Evolutionary conservation across 2,888 invertebrate species (phyloP), one percentile per base, ranked within the genome.

Genomic region (Magallana nippona): DNA sequence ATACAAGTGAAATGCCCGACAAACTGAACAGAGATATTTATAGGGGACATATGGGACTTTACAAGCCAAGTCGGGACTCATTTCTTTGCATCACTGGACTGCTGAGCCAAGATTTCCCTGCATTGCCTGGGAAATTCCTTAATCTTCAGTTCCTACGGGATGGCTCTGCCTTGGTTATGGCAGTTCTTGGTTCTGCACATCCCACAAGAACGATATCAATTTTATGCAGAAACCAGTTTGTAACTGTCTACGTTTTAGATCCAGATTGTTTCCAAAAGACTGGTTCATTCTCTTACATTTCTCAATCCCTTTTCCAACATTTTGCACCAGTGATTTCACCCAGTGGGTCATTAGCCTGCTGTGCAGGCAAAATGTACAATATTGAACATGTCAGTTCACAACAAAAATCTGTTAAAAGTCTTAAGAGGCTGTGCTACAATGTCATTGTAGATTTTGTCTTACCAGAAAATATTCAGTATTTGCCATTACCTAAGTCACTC

Each of bases 101-200:
- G 22, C 82, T 86, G 22, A 82, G 19, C 10, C 83, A 82, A 55
- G 85, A 83, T 55, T 82, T 55, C 13, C 32, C 62, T n/a, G 82
- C 82, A 15, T 56, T 86, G 60, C 85, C 85, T n/a, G 85, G 85
- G 10, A 84, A 77, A n/a, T 86, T 71, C 81, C 85, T 84, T 32
- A 83, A 86, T 57, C 63, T 86, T 19, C 85, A 86, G 62, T 86
- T 86, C 79, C 60, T 84, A n/a, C 22, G 77, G 15, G 83, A 86
- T 78, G 85, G 85, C 1, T 86, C 85, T 1, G 82, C 83, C 0
- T 79, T 86, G 57, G 55, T 86, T 17, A 27, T 86, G 63, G 77
- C 83, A 19, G 84, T 84, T 5, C 71, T 86, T 19, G 85, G 85
- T 11, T 84, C 78, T 80, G 60, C 27, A 10, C 11, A 44, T 11